phyloP scores from a whole-genome alignment of 2,113 vertebrate genomes.

The Sander lucioperca region DNA sequence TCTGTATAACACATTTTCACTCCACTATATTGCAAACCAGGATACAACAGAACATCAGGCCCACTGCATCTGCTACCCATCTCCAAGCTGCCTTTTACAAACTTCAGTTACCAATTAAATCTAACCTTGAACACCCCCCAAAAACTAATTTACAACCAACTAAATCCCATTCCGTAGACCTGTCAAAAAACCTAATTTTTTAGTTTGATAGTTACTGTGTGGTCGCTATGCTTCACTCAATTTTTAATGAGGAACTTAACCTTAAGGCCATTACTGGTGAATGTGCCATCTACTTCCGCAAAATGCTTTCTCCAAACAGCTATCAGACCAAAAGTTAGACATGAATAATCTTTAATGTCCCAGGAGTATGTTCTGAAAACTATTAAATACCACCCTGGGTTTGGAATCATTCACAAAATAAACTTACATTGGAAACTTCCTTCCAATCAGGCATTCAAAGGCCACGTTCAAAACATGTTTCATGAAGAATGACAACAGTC shows the following conservation, averaged over 20 bases:
- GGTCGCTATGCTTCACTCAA: too few species aligned
- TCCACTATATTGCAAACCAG: not conserved
- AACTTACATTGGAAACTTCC: not conserved
- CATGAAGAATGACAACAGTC: not conserved
- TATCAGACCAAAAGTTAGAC: not conserved
- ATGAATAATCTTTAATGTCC: not conserved
- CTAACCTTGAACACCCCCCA: not conserved
- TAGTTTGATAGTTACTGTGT: not conserved
- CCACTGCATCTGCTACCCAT: not conserved
- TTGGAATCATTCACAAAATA: not conserved
- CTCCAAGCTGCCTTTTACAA: not conserved
- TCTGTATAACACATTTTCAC: not conserved
- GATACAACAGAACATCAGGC: not conserved
- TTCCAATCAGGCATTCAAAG: not conserved
- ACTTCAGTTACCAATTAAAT: not conserved
- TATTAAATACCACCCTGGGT: not conserved
- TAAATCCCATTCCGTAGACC: not conserved
- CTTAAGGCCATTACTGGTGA: too few species aligned
- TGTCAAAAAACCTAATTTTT: not conserved
- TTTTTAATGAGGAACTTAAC: not conserved
- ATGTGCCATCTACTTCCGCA: too few species aligned
- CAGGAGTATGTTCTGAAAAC: not conserved
- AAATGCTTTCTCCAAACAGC: not conserved
- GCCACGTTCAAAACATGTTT: not conserved
- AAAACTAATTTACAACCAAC: not conserved